Conservation (phyloP, 2,113 vertebrate species). For the Cryptoleucopteryx plumbea region DNA sequence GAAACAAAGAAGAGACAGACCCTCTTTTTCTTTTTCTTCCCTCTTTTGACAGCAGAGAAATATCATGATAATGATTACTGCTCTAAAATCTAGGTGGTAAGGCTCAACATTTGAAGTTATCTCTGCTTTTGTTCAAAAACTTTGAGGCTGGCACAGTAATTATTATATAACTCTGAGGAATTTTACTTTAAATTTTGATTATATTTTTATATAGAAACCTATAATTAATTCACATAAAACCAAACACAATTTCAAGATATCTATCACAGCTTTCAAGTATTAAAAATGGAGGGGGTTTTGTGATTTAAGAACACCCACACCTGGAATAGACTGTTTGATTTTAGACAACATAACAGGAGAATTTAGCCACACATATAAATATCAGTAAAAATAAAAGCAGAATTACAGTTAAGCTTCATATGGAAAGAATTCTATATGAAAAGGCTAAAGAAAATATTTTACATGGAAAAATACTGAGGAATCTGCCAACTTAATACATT, state of each 20-base stretch:
- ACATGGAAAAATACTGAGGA: neutral
- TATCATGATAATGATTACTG: neutral
- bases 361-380: neutral
- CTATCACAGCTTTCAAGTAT: neutral
- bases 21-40: neutral
- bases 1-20: neutral
- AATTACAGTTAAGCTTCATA: neutral
- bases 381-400: neutral
- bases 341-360: neutral
- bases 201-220: neutral
- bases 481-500: neutral
- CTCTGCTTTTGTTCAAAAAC: neutral
- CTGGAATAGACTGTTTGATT: neutral
- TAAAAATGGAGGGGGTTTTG: neutral
- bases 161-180: neutral
- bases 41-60: neutral
- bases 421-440: neutral
- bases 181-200: neutral
- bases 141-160: neutral
- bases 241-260: neutral
- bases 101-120: neutral
- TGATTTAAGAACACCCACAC: neutral
- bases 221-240: neutral
- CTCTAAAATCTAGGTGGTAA: neutral
- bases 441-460: neutral